These are phyloP conservation scores for Tetramorium parvispinum DNA, from an alignment of 1,140 invertebrate genomes.

Conservation along the genomic window DNA sequence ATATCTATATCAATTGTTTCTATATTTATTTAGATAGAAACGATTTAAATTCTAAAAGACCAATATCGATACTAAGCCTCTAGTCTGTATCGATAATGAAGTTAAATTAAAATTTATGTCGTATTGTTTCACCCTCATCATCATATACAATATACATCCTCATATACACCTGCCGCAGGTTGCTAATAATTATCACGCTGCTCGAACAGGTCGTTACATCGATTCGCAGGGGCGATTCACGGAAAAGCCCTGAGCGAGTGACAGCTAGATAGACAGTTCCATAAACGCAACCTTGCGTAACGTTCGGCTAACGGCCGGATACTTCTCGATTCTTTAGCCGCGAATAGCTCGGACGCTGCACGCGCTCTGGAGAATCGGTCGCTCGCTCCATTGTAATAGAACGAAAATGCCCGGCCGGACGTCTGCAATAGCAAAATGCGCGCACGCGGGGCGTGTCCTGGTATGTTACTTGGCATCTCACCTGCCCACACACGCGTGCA, in stretches of 20 bases:
- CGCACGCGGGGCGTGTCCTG: conserved; percentile 57
- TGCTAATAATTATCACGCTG: conserved; percentile 14
- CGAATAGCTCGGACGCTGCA: background rate
- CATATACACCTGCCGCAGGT: background rate
- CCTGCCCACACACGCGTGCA: conserved; percentile 65
- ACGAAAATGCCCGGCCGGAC: conserved; percentile 27
- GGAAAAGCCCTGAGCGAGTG: conserved; percentile 22
- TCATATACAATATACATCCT: background rate
- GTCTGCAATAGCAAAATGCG: conserved; percentile 27
- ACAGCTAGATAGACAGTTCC: conserved; percentile 21
- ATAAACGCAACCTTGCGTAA: conserved; percentile 45
- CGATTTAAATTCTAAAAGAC: background rate
- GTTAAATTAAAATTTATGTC: conserved; percentile 3
- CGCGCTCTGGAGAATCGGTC: background rate
- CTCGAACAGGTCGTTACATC: conserved; percentile 1
- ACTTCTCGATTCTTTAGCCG: conserved; percentile 21
- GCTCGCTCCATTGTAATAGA: background rate
- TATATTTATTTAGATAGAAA: background rate
- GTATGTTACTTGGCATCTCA: conserved; percentile 64
- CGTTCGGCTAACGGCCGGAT: conserved; percentile 28
- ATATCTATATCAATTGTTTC: no score
- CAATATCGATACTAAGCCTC: background rate
- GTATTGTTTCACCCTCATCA: background rate
- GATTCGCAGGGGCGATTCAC: conserved; percentile 27
- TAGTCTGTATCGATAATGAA: background rate